Conservation (phyloP, 2,888 invertebrate genomes). For the Drosophila subquinaria region DNA sequence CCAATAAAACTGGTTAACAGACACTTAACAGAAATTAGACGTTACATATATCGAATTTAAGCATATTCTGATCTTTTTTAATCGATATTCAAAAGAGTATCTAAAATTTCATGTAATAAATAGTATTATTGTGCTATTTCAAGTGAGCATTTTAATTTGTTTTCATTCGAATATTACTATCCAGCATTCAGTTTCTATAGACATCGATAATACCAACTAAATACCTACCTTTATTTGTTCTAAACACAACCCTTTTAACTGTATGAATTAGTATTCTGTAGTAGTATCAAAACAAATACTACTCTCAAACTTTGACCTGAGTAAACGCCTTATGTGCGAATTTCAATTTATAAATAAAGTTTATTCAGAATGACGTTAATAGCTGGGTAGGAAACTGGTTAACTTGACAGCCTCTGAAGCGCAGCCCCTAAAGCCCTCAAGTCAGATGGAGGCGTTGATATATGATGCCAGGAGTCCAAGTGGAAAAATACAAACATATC, state of each 20-base stretch:
- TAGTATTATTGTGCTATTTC: too few species aligned
- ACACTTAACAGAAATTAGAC: not conserved
- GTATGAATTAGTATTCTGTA: not conserved
- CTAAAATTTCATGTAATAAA: too few species aligned
- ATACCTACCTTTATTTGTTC: slow-evolving; percentile 7
- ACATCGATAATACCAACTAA: not conserved
- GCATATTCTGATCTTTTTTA: not conserved
- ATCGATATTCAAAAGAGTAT: not conserved
- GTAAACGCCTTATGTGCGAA: not conserved
- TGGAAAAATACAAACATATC: slow-evolving; percentile 16
- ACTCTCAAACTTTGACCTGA: slow-evolving; percentile 40
- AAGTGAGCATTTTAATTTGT: not conserved
- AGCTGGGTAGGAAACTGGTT: slow-evolving; percentile 27
- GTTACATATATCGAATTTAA: not conserved
- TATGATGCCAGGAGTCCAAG: slow-evolving; percentile 20
- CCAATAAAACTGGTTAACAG: not conserved
- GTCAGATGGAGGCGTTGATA: slow-evolving; percentile 21
- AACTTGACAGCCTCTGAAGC: slow-evolving; percentile 4
- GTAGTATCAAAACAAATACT: slow-evolving; percentile 4
- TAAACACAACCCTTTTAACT: not conserved
- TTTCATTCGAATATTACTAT: too few species aligned
- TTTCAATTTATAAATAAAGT: slow-evolving; percentile 1
- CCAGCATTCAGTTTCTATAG: not conserved
- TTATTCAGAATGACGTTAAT: slow-evolving; percentile 41
- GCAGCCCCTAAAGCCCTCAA: not conserved